phyloP scores from a whole-genome alignment of 2,113 vertebrate species.

The Lonchura striata region DNA sequence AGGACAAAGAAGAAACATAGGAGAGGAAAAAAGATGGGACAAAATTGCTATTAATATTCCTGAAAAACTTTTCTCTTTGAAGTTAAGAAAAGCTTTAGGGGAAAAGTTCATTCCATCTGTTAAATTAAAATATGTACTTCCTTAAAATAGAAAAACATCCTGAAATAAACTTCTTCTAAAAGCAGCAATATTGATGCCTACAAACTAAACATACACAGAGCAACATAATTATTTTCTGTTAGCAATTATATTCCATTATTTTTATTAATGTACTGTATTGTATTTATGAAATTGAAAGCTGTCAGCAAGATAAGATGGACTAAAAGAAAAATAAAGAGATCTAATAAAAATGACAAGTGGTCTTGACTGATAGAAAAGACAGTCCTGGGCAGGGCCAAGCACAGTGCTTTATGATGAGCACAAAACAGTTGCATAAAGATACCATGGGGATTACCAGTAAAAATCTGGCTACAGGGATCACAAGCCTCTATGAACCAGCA shows the following conservation, averaged over 20 bases:
- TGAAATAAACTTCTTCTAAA: neutral
- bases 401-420: neutral
- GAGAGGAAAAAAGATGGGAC: neutral
- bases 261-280: neutral
- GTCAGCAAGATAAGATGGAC: neutral
- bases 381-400: neutral
- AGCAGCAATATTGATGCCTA: neutral
- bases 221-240: neutral
- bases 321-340: neutral
- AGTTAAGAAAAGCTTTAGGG: neutral
- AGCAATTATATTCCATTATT: neutral
- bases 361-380: neutral
- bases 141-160: neutral
- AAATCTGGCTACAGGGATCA: neutral
- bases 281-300: neutral
- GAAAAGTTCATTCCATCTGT: neutral
- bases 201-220: neutral
- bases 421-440: neutral
- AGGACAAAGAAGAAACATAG: neutral
- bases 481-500: neutral
- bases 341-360: neutral
- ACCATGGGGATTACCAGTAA: neutral
- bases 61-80: neutral
- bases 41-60: neutral
- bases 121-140: neutral